Conservation (phyloP, 1,140 invertebrate genomes). For the Thaumetopoea pityocampa region DNA sequence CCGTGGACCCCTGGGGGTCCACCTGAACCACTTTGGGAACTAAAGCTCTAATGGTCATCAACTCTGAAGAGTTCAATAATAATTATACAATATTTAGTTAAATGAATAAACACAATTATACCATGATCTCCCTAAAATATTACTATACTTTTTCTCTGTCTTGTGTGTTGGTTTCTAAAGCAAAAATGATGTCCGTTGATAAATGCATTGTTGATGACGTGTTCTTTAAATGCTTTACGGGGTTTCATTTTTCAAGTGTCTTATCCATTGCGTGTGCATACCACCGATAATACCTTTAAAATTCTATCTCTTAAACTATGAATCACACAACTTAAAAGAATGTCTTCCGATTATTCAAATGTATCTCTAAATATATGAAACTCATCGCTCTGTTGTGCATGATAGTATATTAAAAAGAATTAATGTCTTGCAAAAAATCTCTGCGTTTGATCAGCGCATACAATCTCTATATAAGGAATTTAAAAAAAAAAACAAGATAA, state of each 20-base stretch:
- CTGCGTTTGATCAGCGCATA: background rate
- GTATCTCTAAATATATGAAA: constrained; percentile 1
- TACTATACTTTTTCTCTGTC: too few relatives aligned
- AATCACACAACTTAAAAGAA: constrained; percentile 7
- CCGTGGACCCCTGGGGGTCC: too few relatives aligned
- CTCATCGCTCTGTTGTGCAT: constrained; percentile 3
- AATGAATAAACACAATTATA: too few relatives aligned
- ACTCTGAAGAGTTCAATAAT: too few relatives aligned
- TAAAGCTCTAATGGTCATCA: too few relatives aligned
- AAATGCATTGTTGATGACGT: too few relatives aligned
- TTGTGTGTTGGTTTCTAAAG: too few relatives aligned
- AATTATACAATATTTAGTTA: too few relatives aligned
- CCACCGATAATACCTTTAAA: background rate
- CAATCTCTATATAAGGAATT: background rate
- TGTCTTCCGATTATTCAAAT: constrained; percentile 11
- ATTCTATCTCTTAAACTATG: constrained; percentile 2
- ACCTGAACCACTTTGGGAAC: too few relatives aligned
- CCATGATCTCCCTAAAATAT: too few relatives aligned
- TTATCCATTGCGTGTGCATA: background rate
- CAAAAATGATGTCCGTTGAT: too few relatives aligned
- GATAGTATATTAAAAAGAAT: constrained; percentile 4
- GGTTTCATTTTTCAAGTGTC: background rate
- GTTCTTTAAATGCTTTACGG: constrained; percentile 2
- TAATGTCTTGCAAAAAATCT: constrained; percentile 12
- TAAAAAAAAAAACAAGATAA: constrained; percentile 8